Evolutionary conservation across 2,797 vertebrate species (phyloP), one percentile per base, ranked within the genome.

Genomic region (Luscinia luscinia): DNA sequence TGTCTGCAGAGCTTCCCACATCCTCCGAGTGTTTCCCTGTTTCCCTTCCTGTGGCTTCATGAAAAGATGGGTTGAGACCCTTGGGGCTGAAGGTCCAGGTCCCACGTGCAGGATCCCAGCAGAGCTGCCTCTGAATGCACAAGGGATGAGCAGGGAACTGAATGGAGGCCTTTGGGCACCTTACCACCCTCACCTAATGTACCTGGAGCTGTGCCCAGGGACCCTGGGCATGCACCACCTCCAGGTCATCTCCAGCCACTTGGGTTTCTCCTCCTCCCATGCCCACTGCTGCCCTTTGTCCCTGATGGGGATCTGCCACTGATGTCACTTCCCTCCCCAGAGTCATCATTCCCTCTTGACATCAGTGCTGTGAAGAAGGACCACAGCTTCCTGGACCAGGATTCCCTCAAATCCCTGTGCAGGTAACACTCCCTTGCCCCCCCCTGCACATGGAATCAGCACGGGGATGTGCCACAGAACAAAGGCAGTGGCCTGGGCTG

Each of bases 321-420:
- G 30, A 76, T 40, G 16, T 23, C 5, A 9, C 66, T 76, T 61
- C 58, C 76, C 59, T 93, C 75, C 88, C 51, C 96, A 99, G 98
- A 98, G 64, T 98, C 97, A 0, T 97, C 67, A 49, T 98, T 99
- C 94, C 98, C 98, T n/a, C 91, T 98, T 34, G 98, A 98, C 95
- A 98, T 98, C 54, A n/a, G 93, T 3, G 97, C 98, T 84, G 98
- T 99, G 97, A 98, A 98, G 96, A 98, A 97, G 84, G 98, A 98
- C 94, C 98, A 98, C 94, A 75, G 95, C 94, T 99, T 98, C 98
- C 96, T 99, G 97, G 98, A 99, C 94, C 95, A 98, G 92, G 98
- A 98, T 94, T 98, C 98, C 78, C 97, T 99, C 92, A 97, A 97
- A 96, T 98, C 98, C 51, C 97, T 99, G 78, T 98, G 98, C 98